phyloP scores from a whole-genome alignment of 2,113 vertebrate species.

The Eurypyga helias region DNA sequence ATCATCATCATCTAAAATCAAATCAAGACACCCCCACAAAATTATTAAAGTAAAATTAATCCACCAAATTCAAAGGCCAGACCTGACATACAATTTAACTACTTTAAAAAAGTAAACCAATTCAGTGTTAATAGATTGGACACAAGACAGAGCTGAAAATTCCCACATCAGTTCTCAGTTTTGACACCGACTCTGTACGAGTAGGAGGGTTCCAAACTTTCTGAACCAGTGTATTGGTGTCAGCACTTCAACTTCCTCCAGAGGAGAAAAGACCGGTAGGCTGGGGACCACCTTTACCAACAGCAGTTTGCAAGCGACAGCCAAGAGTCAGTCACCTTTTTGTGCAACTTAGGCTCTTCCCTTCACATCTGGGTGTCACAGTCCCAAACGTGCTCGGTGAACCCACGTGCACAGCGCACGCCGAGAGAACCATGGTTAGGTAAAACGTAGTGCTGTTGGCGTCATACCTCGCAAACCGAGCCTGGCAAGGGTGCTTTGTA shows the following conservation, averaged over 20 bases:
- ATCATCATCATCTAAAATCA: conserved; percentile 80
- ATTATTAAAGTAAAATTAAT: not conserved
- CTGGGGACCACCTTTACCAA: not conserved
- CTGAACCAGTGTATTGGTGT: not conserved
- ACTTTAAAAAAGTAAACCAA: not conserved
- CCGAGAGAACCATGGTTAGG: not conserved
- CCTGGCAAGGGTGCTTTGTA: not conserved
- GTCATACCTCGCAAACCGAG: not conserved
- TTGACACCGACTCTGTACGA: not conserved
- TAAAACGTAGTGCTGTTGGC: not conserved
- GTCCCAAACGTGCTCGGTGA: not conserved
- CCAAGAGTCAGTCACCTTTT: not conserved
- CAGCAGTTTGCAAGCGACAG: not conserved
- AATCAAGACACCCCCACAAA: not conserved
- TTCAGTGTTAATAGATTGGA: not conserved
- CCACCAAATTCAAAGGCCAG: not conserved
- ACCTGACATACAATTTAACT: not conserved
- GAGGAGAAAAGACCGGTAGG: not conserved
- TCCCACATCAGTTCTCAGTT: not conserved
- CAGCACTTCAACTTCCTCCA: not conserved
- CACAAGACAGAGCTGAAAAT: not conserved
- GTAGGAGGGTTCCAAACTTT: not conserved
- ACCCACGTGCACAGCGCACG: not conserved
- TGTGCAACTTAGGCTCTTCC: not conserved
- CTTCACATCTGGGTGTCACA: not conserved